Percentiles rank a stretch among this genome's conserved stretches.
Evolutionary conservation across 2,113 vertebrate genomes (phyloP).

Genomic region (Hoplias malabaricus): DNA sequence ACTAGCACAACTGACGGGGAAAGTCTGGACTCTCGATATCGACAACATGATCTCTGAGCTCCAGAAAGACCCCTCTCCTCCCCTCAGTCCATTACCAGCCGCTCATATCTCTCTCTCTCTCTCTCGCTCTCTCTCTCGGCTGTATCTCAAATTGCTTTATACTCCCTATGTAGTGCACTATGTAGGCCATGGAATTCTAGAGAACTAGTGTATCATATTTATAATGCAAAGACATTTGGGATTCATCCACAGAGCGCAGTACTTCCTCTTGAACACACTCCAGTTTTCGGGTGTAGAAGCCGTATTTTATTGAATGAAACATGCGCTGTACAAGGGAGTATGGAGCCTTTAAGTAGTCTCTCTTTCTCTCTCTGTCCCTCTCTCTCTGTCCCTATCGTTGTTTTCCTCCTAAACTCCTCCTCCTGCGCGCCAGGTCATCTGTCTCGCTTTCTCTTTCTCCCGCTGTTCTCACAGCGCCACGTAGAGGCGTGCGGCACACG

Average conservation of each 20-base stretch:
- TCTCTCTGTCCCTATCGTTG: conserved; percentile 53
- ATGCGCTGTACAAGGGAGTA: too few species aligned
- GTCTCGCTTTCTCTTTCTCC: conserved; percentile 25
- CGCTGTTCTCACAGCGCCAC: conserved; percentile 57
- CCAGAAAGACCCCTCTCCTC: conserved; percentile 48
- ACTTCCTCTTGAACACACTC: too few species aligned
- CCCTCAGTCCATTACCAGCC: conserved; percentile 68
- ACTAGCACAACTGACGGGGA: conserved; percentile 22
- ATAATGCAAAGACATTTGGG: too few species aligned
- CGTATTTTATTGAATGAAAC: too few species aligned
- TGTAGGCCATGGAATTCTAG: too few species aligned
- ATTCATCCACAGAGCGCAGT: too few species aligned
- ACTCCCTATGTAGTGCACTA: too few species aligned
- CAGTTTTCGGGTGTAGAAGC: too few species aligned
- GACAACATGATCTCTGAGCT: conserved; percentile 60
- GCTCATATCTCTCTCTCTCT: conserved; percentile 49
- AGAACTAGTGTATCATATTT: too few species aligned
- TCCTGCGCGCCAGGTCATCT: conserved; percentile 33
- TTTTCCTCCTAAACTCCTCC: conserved; percentile 51
- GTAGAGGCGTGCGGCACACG: conserved; percentile 40
- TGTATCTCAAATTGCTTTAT: too few species aligned
- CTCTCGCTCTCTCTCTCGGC: conserved; percentile 52
- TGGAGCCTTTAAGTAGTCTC: too few species aligned
- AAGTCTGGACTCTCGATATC: conserved; percentile 40
- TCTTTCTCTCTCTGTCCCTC: conserved; percentile 38